Evolutionary conservation across 2,888 invertebrate genomes (phyloP).

Genomic region (Cenopis cana): DNA sequence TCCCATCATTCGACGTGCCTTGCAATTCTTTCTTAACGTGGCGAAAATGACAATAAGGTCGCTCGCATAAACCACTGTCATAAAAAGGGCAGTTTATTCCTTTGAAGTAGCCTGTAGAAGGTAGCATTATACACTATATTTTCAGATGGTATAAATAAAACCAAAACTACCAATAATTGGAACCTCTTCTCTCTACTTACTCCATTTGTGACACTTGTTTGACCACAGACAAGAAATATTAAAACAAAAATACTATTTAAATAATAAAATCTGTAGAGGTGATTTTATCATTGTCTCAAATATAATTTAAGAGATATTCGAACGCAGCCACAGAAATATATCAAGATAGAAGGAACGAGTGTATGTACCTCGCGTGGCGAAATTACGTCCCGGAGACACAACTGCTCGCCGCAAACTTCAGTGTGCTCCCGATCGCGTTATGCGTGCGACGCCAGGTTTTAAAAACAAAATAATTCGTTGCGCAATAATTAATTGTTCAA

Average conservation of each 20-base stretch:
- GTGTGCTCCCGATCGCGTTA: no score
- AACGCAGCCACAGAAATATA: background rate
- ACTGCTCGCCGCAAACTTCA: no score
- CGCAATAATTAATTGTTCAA: no score
- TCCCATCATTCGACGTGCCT: conserved; percentile 68
- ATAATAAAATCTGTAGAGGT: no score
- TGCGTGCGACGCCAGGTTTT: no score
- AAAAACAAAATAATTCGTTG: no score
- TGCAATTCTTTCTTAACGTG: conserved; percentile 90
- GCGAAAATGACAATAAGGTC: conserved; percentile 97
- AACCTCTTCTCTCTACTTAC: conserved; percentile 5
- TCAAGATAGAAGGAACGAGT: no score
- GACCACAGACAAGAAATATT: conserved; percentile 23
- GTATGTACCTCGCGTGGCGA: no score
- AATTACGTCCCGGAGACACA: no score
- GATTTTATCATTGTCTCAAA: conserved; percentile 8
- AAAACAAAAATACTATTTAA: background rate
- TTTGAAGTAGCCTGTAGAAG: conserved; percentile 95
- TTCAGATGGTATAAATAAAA: conserved; percentile 29
- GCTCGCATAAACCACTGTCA: conserved; percentile 90
- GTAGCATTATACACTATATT: conserved; percentile 88
- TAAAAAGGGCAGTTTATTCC: conserved; percentile 94
- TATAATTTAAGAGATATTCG: background rate
- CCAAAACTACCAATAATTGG: conserved; percentile 16
- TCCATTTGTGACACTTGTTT: conserved; percentile 31